These are phyloP conservation scores for Tanypteryx hageni DNA, from an alignment of 2,888 invertebrate species.

Conservation along the genomic window DNA sequence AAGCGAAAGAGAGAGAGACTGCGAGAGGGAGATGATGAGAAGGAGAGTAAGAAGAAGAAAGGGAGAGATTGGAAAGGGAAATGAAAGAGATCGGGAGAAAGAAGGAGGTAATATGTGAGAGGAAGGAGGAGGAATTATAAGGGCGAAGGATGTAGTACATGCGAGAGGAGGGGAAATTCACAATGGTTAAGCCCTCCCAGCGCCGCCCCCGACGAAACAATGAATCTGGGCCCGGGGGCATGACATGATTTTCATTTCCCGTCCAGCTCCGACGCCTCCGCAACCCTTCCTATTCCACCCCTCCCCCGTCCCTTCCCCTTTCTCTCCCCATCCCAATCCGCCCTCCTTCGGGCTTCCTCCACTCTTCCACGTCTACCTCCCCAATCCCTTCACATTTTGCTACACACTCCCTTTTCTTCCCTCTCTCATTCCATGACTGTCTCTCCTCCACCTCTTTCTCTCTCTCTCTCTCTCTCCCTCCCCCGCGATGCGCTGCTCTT, in stretches of 20 bases:
- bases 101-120: neutral
- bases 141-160: conserved; percentile 46
- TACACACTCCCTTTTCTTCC: neutral
- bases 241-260: conserved; percentile 62
- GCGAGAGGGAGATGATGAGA: no score
- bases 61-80: neutral
- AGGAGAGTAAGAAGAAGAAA: neutral
- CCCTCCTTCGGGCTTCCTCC: neutral
- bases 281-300: neutral
- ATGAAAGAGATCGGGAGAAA: neutral
- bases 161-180: neutral
- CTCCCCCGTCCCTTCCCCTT: neutral
- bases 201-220: conserved; percentile 25
- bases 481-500: neutral
- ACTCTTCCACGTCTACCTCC: neutral
- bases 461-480: neutral
- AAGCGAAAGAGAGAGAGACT: neutral
- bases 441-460: neutral
- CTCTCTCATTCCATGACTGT: neutral
- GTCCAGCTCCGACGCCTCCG: conserved; percentile 42
- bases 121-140: conserved; percentile 11
- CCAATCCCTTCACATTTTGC: neutral
- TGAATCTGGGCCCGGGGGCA: conserved; percentile 52
- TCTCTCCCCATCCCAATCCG: neutral
- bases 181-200: neutral